Evolutionary conservation across 2,888 invertebrate species (phyloP).

Genomic region (Harpalus rubripes): DNA sequence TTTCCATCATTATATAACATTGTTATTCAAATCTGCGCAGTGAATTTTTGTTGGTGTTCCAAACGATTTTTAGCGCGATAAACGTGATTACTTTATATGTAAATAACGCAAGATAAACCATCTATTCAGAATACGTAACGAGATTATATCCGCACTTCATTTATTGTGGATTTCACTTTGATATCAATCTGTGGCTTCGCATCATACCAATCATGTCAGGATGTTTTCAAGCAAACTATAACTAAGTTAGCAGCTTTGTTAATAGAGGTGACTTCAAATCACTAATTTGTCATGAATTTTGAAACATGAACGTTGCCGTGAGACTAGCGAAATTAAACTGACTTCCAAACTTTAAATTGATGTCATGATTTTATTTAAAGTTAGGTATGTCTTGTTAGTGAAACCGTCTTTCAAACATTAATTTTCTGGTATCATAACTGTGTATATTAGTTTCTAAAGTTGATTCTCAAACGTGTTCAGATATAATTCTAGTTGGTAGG

Average conservation of each 20-base stretch:
- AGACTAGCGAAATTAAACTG: slow-evolving; percentile 20
- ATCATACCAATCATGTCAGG: slow-evolving; percentile 26
- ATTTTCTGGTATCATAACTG: neutral
- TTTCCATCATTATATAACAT: neutral
- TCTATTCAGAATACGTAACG: slow-evolving; percentile 21
- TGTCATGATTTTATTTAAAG: slow-evolving; percentile 1
- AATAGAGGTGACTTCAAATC: slow-evolving; percentile 42
- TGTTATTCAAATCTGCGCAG: neutral
- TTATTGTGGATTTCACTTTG: slow-evolving; percentile 20
- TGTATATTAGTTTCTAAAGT: neutral
- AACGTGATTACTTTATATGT: slow-evolving; percentile 42
- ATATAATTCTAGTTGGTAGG: neutral
- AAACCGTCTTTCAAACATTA: slow-evolving; percentile 1
- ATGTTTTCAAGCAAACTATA: slow-evolving; percentile 37
- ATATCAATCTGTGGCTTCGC: slow-evolving; percentile 3
- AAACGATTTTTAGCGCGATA: slow-evolving; percentile 17
- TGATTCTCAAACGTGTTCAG: neutral
- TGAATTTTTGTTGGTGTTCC: slow-evolving; percentile 11
- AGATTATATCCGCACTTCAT: slow-evolving; percentile 32
- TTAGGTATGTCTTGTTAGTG: neutral
- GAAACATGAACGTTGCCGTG: slow-evolving; percentile 22
- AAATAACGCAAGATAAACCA: slow-evolving; percentile 30
- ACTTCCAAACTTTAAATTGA: slow-evolving; percentile 15
- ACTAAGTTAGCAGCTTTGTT: slow-evolving; percentile 33
- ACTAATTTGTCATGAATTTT: slow-evolving; percentile 35